Percentiles rank a stretch among this genome's conserved stretches.
These are phyloP conservation scores for Ochropleura leucogaster DNA, from an alignment of 2,888 invertebrate genomes.

Conservation along the genomic window DNA sequence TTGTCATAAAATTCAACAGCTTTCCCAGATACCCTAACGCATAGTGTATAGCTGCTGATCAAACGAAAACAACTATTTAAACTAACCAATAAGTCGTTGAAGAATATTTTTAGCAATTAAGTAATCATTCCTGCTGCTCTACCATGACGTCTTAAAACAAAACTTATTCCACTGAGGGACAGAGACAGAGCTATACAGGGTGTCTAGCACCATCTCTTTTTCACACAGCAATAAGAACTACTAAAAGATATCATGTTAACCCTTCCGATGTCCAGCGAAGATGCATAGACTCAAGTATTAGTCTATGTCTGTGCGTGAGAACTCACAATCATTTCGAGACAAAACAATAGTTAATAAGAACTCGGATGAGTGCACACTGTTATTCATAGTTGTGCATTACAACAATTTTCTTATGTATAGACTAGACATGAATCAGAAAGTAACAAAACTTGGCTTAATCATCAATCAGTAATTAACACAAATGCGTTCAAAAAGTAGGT, in stretches of 20 bases:
- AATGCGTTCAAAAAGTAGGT: slow-evolving; percentile 7
- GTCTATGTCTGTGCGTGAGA: slow-evolving; percentile 35
- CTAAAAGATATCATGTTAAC: too few species aligned
- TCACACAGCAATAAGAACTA: too few species aligned
- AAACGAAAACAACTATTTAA: slow-evolving; percentile 3
- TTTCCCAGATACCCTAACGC: background rate
- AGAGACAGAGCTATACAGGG: too few species aligned
- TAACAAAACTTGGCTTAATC: background rate
- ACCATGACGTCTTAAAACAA: too few species aligned
- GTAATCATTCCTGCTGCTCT: slow-evolving; percentile 20
- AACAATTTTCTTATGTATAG: background rate
- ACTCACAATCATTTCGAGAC: slow-evolving; percentile 32
- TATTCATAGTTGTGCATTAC: slow-evolving; percentile 3
- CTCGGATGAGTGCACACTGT: background rate
- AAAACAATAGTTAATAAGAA: slow-evolving; percentile 31
- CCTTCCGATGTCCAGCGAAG: slow-evolving; percentile 26
- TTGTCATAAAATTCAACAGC: background rate
- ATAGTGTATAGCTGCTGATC: background rate
- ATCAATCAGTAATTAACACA: slow-evolving; percentile 23
- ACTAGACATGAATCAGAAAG: background rate
- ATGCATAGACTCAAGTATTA: slow-evolving; percentile 16
- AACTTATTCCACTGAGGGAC: too few species aligned
- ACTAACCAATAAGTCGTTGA: background rate
- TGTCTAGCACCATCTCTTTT: too few species aligned
- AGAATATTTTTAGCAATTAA: slow-evolving; percentile 35